A percentile compares a stretch with the other conserved stretches of the same genome.
Evolutionary conservation across 2,888 invertebrate species (phyloP).

Genomic region (Neocrepidodera transversa): DNA sequence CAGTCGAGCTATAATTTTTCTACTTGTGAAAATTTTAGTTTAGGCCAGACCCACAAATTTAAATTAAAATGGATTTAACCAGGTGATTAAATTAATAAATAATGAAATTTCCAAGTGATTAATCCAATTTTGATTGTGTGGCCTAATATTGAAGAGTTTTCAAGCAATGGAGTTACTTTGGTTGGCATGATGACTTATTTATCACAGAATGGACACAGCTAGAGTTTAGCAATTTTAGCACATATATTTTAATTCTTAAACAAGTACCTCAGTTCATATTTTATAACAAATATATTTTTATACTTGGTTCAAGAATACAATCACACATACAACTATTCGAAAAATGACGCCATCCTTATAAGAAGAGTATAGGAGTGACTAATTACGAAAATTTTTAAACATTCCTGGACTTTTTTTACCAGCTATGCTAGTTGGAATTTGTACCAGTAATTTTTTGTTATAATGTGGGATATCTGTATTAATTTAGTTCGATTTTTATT

Average conservation of each 20-base stretch:
- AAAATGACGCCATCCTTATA: background rate
- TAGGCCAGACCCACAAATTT: background rate
- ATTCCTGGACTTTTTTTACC: constrained; percentile 1
- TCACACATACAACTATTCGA: constrained; percentile 2
- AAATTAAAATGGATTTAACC: background rate
- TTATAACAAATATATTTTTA: constrained; percentile 32
- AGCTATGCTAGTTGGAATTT: background rate
- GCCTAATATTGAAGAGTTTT: constrained; percentile 1
- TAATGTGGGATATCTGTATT: constrained; percentile 1
- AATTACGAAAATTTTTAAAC: constrained; percentile 7
- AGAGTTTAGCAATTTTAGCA: constrained; percentile 22
- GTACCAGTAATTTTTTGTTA: background rate
- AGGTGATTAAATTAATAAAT: background rate
- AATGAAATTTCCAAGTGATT: no score
- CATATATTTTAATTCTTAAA: constrained; percentile 3
- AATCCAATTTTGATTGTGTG: no score
- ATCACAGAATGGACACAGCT: constrained; percentile 45
- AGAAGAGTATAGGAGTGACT: constrained; percentile 1
- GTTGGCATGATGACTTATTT: constrained; percentile 39
- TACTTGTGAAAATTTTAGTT: background rate
- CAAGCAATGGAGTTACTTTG: constrained; percentile 29
- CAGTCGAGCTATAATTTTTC: constrained; percentile 15
- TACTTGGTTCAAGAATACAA: background rate
- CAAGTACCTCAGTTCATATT: constrained; percentile 20
- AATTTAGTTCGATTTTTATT: background rate